Evolutionary conservation across 64 coral and sea anemone genomes (phyloP).

Genomic region (Cladopsammia gracilis): DNA sequence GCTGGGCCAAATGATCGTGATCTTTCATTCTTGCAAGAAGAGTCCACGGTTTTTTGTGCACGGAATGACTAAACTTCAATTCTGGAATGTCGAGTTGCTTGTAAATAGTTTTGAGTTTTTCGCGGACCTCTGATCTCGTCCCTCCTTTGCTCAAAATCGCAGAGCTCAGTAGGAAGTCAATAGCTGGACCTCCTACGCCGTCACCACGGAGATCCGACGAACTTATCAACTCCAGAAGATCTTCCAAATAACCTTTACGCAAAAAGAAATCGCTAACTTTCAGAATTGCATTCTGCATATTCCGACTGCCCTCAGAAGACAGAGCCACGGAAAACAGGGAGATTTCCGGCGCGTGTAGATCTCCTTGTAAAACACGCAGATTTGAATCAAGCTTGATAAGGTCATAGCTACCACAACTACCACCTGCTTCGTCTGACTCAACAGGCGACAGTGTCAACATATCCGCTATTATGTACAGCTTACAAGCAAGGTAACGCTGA

Average conservation of each 20-base stretch:
- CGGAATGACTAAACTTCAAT: constrained; percentile 63
- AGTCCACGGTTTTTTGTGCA: constrained; percentile 83
- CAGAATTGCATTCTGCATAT: constrained; percentile 77
- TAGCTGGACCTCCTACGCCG: constrained; percentile 45
- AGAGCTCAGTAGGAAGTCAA: constrained; percentile 88
- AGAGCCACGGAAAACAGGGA: constrained; percentile 77
- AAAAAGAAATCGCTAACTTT: constrained; percentile 82
- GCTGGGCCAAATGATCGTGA: constrained; percentile 64
- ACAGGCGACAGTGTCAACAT: constrained; percentile 54
- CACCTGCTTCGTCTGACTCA: background rate
- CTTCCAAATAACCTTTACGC: constrained; percentile 79
- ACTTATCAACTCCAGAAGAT: constrained; percentile 83
- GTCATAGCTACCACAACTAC: constrained; percentile 71
- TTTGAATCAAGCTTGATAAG: constrained; percentile 73
- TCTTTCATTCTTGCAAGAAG: constrained; percentile 83
- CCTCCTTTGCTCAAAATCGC: constrained; percentile 86
- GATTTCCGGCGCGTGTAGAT: constrained; percentile 43
- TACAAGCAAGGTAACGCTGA: constrained; percentile 85
- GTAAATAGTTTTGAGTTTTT: constrained; percentile 30
- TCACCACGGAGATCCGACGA: constrained; percentile 67
- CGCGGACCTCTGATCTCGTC: constrained; percentile 1
- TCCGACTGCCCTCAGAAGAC: constrained; percentile 56
- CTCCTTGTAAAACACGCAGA: constrained; percentile 26
- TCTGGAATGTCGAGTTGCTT: constrained; percentile 71
- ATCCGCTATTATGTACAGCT: constrained; percentile 79